These are phyloP conservation scores for Nycticryphes semicollaris DNA, from an alignment of 2,113 vertebrate genomes.

Conservation along the genomic window DNA sequence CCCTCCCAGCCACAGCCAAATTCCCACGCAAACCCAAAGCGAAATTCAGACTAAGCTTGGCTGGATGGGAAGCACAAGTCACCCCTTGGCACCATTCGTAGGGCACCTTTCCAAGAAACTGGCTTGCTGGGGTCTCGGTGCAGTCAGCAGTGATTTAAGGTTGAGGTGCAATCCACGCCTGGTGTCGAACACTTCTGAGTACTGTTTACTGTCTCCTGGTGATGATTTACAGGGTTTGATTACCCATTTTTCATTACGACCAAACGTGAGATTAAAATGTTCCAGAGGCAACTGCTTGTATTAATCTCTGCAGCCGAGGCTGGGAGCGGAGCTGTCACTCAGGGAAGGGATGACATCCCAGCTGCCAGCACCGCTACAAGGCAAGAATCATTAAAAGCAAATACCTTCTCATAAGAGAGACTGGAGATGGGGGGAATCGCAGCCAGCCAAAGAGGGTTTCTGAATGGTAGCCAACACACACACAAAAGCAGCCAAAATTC, in stretches of 20 bases:
- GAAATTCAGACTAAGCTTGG: fast-evolving
- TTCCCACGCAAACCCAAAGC: not conserved
- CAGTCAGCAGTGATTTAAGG: not conserved
- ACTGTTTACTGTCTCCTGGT: constrained; percentile 50
- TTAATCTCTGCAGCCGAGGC: constrained; percentile 66
- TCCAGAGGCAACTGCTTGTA: constrained; percentile 53
- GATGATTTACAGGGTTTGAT: constrained; percentile 67
- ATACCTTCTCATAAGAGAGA: not conserved
- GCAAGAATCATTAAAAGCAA: constrained; percentile 54
- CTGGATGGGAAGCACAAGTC: not conserved
- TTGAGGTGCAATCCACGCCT: not conserved
- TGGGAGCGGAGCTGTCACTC: constrained; percentile 49
- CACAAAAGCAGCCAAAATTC: not conserved
- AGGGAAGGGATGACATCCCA: constrained; percentile 6
- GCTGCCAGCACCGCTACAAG: constrained; percentile 54
- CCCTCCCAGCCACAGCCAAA: not conserved
- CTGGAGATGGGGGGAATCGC: not conserved
- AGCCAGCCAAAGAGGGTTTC: not conserved
- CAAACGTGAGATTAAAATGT: constrained; percentile 71
- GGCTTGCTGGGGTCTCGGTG: not conserved
- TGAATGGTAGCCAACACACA: not conserved
- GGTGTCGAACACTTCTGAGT: not conserved
- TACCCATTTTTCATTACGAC: constrained; percentile 60
- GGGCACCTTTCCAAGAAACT: not conserved
- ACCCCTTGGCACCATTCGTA: fast-evolving